These are phyloP conservation scores for Sylvicapra grimmia DNA, from an alignment of 2,113 vertebrate species.

Conservation along the genomic window DNA sequence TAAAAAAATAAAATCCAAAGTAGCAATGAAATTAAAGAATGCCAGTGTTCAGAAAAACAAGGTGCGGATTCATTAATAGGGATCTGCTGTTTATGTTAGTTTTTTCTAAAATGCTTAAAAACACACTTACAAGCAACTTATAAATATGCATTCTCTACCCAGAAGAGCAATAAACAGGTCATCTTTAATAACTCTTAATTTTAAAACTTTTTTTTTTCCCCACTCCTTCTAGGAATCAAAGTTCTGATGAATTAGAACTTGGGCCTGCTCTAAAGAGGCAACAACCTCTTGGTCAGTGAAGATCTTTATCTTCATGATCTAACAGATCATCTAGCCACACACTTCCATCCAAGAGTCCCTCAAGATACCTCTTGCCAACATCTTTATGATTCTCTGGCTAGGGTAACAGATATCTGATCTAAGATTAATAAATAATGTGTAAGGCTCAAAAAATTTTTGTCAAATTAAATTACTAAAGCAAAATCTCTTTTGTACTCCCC, in stretches of 20 bases:
- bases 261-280: background rate
- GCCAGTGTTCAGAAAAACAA: background rate
- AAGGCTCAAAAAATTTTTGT: background rate
- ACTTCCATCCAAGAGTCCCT: background rate
- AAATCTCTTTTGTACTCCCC: background rate
- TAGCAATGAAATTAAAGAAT: conserved; percentile 49
- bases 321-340: background rate
- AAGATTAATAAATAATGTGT: background rate
- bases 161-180: background rate
- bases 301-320: background rate
- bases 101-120: conserved; percentile 21
- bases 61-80: background rate
- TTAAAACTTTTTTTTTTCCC: background rate
- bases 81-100: background rate
- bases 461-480: background rate
- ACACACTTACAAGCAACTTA: background rate
- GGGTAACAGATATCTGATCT: background rate
- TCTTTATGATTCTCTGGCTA: background rate
- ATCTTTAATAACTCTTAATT: background rate
- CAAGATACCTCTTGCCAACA: background rate
- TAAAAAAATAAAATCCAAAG: conserved; percentile 46
- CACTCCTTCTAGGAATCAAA: background rate
- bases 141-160: background rate
- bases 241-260: background rate
- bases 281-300: background rate